Evolutionary conservation across 2,113 vertebrate species (phyloP).

Genomic region (Microcebus jonahi): DNA sequence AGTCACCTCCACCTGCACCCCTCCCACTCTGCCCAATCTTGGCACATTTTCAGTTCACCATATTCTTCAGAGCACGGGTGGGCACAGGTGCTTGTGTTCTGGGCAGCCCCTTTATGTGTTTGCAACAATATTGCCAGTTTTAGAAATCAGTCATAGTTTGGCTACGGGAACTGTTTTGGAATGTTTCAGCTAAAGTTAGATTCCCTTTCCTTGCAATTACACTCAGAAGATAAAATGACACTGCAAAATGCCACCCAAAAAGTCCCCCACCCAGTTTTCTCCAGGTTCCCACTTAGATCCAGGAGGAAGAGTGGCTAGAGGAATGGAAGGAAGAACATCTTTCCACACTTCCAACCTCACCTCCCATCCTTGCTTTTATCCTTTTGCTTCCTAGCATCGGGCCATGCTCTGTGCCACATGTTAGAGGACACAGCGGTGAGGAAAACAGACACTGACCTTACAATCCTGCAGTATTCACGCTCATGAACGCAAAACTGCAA

Average conservation of each 20-base stretch:
- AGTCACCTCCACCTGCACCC: not conserved
- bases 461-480: not conserved
- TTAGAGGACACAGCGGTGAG: not conserved
- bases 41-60: fast-evolving
- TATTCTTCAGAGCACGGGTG: not conserved
- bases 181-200: not conserved
- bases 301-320: not conserved
- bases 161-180: not conserved
- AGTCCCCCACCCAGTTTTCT: not conserved
- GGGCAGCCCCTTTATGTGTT: not conserved
- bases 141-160: not conserved
- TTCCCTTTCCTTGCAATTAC: not conserved
- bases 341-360: not conserved
- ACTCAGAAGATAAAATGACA: not conserved
- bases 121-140: not conserved
- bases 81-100: not conserved
- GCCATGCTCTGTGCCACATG: no score
- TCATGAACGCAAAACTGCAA: not conserved
- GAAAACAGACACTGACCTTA: not conserved
- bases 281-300: not conserved
- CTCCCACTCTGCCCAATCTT: not conserved
- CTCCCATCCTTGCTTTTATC: no score
- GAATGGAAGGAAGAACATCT: not conserved
- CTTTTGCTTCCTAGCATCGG: no score
- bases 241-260: not conserved